A percentile compares a stretch with the other conserved stretches of the same genome.
Conservation (phyloP, 2,888 invertebrate genomes). For the Pterostichus niger region DNA sequence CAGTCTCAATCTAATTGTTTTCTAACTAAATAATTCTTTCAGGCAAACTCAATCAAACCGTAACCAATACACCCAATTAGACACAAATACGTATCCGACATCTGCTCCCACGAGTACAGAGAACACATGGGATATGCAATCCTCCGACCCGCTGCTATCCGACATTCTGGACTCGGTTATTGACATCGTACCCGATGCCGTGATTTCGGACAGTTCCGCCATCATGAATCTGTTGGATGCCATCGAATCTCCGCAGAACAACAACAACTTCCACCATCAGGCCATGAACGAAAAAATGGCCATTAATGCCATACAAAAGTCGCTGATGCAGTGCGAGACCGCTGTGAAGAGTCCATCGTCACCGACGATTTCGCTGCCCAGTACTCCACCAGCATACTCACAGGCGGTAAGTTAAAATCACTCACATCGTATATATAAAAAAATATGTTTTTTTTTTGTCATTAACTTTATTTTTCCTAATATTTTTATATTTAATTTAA, state of each 20-base stretch:
- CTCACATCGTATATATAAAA: too few species aligned
- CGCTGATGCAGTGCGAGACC: conserved; percentile 92
- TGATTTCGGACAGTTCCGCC: conserved; percentile 74
- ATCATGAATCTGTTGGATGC: conserved; percentile 77
- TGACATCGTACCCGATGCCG: conserved; percentile 86
- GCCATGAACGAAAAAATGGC: conserved; percentile 87
- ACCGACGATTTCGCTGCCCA: conserved; percentile 77
- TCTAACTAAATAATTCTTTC: background rate
- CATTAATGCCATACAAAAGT: conserved; percentile 94
- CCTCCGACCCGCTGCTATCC: conserved; percentile 86
- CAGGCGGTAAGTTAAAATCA: conserved; percentile 72
- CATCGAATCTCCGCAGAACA: conserved; percentile 72
- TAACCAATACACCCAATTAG: conserved; percentile 59
- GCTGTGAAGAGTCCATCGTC: conserved; percentile 82
- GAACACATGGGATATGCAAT: conserved; percentile 77
- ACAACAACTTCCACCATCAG: conserved; percentile 73
- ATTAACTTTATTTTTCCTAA: too few species aligned
- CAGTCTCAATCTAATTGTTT: background rate
- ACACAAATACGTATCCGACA: conserved; percentile 69
- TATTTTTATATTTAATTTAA: too few species aligned
- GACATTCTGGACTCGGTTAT: conserved; percentile 92
- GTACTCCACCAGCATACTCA: conserved; percentile 82
- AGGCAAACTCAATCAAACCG: conserved; percentile 61
- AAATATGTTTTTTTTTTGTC: too few species aligned
- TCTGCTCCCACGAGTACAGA: conserved; percentile 73